These are phyloP conservation scores for Drosophila emarginata DNA, from an alignment of 2,888 invertebrate species.

Conservation along the genomic window DNA sequence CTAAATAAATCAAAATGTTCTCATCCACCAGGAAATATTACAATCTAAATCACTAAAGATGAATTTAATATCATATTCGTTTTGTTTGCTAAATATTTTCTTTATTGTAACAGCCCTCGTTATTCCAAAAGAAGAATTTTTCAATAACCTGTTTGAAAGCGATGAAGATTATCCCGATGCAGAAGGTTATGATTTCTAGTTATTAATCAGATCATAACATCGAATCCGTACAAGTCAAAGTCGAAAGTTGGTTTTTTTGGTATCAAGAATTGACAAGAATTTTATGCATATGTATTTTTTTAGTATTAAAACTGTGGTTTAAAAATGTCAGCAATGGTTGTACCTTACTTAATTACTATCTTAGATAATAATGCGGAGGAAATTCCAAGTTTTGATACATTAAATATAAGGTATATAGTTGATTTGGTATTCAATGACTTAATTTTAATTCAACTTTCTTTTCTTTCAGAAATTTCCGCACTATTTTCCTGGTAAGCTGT, in stretches of 20 bases:
- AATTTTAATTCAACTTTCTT: background rate
- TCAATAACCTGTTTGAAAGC: background rate
- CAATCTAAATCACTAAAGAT: background rate
- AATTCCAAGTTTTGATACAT: background rate
- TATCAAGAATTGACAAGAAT: background rate
- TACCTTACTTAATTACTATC: background rate
- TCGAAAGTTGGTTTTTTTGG: background rate
- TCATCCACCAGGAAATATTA: too few species aligned
- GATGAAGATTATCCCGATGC: background rate
- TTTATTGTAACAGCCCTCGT: background rate
- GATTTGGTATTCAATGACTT: background rate
- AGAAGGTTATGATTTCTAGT: background rate
- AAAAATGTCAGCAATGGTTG: too few species aligned
- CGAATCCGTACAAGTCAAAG: background rate
- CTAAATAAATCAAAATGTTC: background rate
- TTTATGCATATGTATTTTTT: background rate
- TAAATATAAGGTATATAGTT: background rate
- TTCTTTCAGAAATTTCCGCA: background rate
- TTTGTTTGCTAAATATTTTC: background rate
- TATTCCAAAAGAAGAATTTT: background rate
- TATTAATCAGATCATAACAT: background rate
- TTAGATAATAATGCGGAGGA: too few species aligned
- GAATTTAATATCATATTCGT: background rate
- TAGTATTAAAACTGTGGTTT: background rate
- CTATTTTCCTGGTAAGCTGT: background rate